phyloP scores from a whole-genome alignment of 2,113 vertebrate genomes.

The Sturnira hondurensis region DNA sequence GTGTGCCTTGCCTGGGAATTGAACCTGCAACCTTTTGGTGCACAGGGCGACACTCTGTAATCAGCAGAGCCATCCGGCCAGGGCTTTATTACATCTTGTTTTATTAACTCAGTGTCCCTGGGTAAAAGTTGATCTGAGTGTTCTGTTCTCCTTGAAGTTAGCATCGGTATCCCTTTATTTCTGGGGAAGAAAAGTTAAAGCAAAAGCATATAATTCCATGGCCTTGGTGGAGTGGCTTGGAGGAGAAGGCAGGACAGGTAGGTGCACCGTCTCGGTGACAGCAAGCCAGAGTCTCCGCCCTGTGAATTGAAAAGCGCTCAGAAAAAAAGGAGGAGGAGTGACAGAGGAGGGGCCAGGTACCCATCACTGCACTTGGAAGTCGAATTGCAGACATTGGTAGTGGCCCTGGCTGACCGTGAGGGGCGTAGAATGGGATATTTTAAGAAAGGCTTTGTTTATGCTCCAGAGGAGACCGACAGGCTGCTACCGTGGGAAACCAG shows the following conservation, averaged over 20 bases:
- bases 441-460: slow-evolving; percentile 52
- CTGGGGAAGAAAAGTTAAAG: neutral
- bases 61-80: no score
- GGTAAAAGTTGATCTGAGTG: neutral
- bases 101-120: neutral
- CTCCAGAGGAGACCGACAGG: slow-evolving; percentile 16
- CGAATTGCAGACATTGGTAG: neutral
- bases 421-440: slow-evolving; percentile 3
- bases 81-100: neutral
- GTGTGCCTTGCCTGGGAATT: no score
- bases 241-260: neutral
- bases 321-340: neutral
- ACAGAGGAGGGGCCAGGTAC: neutral
- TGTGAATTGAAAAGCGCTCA: neutral
- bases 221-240: neutral
- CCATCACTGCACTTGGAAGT: slow-evolving; percentile 5
- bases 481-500: slow-evolving; percentile 54
- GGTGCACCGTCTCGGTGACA: neutral
- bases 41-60: no score
- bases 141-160: neutral
- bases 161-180: neutral
- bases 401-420: neutral
- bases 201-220: neutral
- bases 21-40: no score
- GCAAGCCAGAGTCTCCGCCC: neutral